Conservation (phyloP, 2,888 invertebrate species). For the Phortica okadai region DNA sequence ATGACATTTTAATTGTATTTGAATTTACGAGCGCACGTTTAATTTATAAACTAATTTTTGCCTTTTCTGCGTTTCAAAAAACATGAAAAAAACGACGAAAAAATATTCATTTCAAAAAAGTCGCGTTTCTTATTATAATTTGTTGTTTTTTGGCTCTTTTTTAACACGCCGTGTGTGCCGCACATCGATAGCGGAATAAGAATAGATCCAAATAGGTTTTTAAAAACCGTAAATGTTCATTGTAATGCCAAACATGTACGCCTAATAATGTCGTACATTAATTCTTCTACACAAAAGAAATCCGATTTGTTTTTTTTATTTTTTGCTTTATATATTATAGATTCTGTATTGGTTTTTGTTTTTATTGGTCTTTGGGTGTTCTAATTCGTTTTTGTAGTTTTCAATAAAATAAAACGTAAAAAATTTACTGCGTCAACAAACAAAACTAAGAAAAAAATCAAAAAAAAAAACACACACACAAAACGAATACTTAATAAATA, state of each 20-base stretch:
- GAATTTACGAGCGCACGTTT: conserved; percentile 42
- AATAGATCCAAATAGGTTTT: conserved; percentile 58
- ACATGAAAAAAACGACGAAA: conserved; percentile 5
- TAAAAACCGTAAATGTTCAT: conserved; percentile 54
- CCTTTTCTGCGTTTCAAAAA: background rate
- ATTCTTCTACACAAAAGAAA: conserved; percentile 36
- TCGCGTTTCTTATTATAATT: background rate
- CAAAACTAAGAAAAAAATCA: conserved; percentile 53
- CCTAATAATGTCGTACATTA: conserved; percentile 65
- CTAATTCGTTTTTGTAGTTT: conserved; percentile 45
- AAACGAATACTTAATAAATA: conserved; percentile 24
- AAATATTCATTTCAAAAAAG: background rate
- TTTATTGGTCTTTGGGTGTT: conserved; percentile 57
- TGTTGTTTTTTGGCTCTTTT: background rate
- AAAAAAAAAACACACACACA: conserved; percentile 5
- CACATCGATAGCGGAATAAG: conserved; percentile 17
- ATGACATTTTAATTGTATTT: conserved; percentile 54
- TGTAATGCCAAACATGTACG: conserved; percentile 55
- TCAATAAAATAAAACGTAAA: conserved; percentile 61
- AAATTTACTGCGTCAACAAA: conserved; percentile 42
- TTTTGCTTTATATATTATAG: conserved; percentile 41
- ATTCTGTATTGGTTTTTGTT: conserved; percentile 55
- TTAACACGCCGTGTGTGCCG: conserved; percentile 14
- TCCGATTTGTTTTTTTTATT: conserved; percentile 40
- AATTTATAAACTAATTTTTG: background rate